Percentiles rank a stretch among this genome's conserved stretches.
phyloP scores from a whole-genome alignment of 2,113 vertebrate genomes.

The Sapajus apella region DNA sequence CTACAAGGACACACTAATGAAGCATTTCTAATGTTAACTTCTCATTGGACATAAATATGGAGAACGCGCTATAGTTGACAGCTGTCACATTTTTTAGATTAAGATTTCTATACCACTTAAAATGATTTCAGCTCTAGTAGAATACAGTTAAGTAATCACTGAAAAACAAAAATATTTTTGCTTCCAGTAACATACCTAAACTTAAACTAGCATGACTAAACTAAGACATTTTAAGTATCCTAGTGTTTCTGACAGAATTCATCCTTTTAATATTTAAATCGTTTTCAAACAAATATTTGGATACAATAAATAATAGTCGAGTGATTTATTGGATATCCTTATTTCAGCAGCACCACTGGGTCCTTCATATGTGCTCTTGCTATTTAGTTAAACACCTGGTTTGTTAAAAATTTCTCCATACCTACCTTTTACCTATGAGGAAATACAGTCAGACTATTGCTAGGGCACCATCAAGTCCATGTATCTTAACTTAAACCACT shows the following conservation, averaged over 20 bases:
- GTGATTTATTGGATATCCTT: background rate
- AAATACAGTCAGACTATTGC: background rate
- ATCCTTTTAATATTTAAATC: background rate
- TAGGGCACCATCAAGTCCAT: background rate
- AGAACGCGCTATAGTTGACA: background rate
- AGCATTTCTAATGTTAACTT: conserved; percentile 20
- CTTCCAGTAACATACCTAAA: background rate
- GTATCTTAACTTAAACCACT: background rate
- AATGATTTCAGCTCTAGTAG: background rate
- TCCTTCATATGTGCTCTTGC: background rate
- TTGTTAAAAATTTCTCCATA: background rate
- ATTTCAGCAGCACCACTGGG: background rate
- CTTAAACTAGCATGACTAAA: background rate
- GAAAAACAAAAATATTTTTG: conserved; percentile 4
- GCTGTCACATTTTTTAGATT: background rate
- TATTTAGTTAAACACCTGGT: background rate
- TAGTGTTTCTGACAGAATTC: background rate
- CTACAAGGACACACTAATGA: conserved; percentile 22
- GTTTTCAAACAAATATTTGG: background rate
- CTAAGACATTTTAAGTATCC: background rate
- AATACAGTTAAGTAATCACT: background rate
- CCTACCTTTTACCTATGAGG: background rate
- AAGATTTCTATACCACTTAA: background rate
- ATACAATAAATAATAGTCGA: background rate
- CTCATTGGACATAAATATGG: background rate